Percentiles rank a stretch among this genome's conserved stretches.
Evolutionary conservation across 1,140 invertebrate genomes (phyloP).

Genomic region (Penaeus chinensis): DNA sequence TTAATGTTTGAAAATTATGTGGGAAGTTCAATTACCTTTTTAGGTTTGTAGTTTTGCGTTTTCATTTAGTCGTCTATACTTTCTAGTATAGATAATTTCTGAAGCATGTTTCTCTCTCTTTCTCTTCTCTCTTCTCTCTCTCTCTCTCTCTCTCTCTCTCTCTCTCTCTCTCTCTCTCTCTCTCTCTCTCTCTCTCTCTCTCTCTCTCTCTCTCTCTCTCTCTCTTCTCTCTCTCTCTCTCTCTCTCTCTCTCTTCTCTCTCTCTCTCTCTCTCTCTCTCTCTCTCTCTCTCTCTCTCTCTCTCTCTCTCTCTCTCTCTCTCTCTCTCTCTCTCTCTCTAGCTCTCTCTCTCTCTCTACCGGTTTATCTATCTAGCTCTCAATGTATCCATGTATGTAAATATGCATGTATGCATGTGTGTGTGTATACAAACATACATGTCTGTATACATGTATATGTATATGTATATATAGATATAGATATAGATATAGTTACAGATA

Average conservation of each 20-base stretch:
- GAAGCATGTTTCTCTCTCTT: constrained; percentile 16
- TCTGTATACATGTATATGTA: too few species aligned
- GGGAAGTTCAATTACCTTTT: too few species aligned
- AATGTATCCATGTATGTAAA: too few species aligned
- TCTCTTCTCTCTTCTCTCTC: not conserved
- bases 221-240: constrained; percentile 15
- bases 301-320: constrained; percentile 33
- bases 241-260: constrained; percentile 30
- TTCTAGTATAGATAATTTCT: not conserved
- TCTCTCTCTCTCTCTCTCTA: constrained; percentile 30
- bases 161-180: constrained; percentile 33
- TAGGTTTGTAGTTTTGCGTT: too few species aligned
- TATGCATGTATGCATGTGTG: too few species aligned
- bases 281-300: not conserved
- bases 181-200: constrained; percentile 33
- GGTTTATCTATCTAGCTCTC: not conserved
- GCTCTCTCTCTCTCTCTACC: constrained; percentile 24
- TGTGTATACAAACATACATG: too few species aligned
- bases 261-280: constrained; percentile 24
- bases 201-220: constrained; percentile 19
- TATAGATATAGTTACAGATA: too few species aligned
- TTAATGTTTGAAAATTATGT: too few species aligned
- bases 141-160: constrained; percentile 11
- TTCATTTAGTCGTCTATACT: not conserved
- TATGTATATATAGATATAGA: too few species aligned